phyloP scores from a whole-genome alignment of 2,797 vertebrate species.

The Carcharodon carcharias region DNA sequence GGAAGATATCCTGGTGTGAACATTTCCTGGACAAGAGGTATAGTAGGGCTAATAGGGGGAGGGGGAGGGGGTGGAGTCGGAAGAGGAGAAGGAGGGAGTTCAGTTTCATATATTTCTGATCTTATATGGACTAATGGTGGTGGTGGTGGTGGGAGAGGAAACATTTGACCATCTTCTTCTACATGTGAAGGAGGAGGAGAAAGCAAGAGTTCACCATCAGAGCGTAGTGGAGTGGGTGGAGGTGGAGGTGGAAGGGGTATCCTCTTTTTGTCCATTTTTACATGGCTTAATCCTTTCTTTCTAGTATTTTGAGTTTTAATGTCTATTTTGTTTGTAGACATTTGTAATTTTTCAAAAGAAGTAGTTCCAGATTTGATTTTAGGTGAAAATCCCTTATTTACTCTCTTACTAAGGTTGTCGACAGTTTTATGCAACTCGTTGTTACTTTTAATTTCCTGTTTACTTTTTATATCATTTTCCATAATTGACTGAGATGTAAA shows the following conservation, averaged over 20 bases:
- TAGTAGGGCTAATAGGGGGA: constrained; percentile 54
- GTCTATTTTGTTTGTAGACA: constrained; percentile 56
- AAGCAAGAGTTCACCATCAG: constrained; percentile 63
- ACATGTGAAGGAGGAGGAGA: constrained; percentile 67
- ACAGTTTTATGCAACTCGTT: constrained; percentile 42
- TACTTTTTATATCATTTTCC: constrained; percentile 57
- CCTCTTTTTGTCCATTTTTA: constrained; percentile 56
- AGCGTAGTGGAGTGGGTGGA: constrained; percentile 46
- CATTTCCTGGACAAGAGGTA: constrained; percentile 42
- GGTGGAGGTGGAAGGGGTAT: constrained; percentile 64
- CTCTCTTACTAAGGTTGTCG: constrained; percentile 43
- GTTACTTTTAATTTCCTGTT: constrained; percentile 42
- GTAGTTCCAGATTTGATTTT: constrained; percentile 44
- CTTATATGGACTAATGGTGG: constrained; percentile 37
- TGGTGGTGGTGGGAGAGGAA: constrained; percentile 52
- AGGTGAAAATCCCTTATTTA: constrained; percentile 43
- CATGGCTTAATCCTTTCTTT: constrained; percentile 51
- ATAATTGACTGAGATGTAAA: constrained; percentile 49
- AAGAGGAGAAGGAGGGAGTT: constrained; percentile 62
- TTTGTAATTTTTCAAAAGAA: constrained; percentile 45
- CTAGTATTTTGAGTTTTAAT: constrained; percentile 47
- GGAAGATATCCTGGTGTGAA: constrained; percentile 55
- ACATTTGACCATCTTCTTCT: constrained; percentile 53
- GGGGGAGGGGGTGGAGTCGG: constrained; percentile 60
- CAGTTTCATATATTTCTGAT: constrained; percentile 58